Evolutionary conservation across 2,888 invertebrate species (phyloP).

Genomic region (Notodonta dromedarius): DNA sequence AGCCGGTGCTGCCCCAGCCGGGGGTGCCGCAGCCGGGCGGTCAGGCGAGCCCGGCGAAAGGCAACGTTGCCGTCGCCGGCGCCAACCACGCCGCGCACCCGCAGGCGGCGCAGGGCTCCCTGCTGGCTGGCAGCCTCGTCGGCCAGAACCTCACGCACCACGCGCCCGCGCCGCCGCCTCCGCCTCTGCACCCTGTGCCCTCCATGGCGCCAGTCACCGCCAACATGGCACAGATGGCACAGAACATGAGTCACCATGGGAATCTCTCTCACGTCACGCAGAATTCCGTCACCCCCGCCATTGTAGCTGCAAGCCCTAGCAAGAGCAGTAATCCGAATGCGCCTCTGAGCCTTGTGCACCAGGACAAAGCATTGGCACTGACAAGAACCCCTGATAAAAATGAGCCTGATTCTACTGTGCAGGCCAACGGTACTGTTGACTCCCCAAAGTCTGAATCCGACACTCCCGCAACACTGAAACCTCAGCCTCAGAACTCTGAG

Average conservation of each 20-base stretch:
- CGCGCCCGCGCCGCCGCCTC: conserved; percentile 60
- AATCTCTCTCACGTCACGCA: conserved; percentile 76
- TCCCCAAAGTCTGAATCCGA: conserved; percentile 67
- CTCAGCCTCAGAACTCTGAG: conserved; percentile 72
- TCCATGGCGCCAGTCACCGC: conserved; percentile 81
- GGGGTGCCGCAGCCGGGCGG: conserved; percentile 75
- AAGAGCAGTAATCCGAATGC: conserved; percentile 65
- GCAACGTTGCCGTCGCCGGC: conserved; percentile 74
- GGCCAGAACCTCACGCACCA: conserved; percentile 71
- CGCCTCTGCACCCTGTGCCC: conserved; percentile 67
- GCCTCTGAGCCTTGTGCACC: conserved; percentile 72
- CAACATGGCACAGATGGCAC: conserved; percentile 81
- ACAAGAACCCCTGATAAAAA: conserved; percentile 78
- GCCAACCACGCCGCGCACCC: conserved; percentile 73
- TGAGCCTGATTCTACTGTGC: conserved; percentile 70
- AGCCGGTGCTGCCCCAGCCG: conserved; percentile 83
- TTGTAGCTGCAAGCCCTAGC: conserved; percentile 63
- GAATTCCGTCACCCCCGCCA: conserved; percentile 64
- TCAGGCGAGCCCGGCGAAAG: conserved; percentile 75
- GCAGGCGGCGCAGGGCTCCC: conserved; percentile 72
- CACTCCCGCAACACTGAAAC: conserved; percentile 62
- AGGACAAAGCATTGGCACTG: conserved; percentile 74
- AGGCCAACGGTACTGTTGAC: conserved; percentile 75
- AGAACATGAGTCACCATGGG: conserved; percentile 82
- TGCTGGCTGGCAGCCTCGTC: conserved; percentile 62